Conservation (phyloP, 1,140 invertebrate species). For the Galendromus occidentalis region DNA sequence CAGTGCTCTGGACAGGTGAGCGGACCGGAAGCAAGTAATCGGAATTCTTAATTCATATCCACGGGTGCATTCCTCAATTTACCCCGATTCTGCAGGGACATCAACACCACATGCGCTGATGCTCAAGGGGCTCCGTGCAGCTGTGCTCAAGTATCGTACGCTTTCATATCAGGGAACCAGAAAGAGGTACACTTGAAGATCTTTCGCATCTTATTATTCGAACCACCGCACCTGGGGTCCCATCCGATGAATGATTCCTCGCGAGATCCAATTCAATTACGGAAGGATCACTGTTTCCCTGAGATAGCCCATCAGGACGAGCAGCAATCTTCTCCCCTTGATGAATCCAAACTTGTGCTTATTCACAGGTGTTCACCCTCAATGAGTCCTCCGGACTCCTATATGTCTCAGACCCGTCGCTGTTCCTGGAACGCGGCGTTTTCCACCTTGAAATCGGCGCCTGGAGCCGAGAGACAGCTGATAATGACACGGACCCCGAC, state of each 20-base stretch:
- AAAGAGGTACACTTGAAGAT: background rate
- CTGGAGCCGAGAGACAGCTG: background rate
- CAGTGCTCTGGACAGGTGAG: background rate
- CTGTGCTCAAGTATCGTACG: background rate
- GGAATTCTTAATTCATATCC: background rate
- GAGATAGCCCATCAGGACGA: too few species aligned
- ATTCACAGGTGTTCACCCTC: background rate
- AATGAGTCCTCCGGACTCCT: background rate
- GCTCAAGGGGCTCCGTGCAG: background rate
- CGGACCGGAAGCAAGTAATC: background rate
- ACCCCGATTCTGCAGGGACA: background rate
- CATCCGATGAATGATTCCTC: background rate
- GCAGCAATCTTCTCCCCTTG: too few species aligned
- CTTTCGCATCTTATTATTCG: background rate
- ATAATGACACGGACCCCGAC: background rate
- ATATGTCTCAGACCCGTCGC: background rate
- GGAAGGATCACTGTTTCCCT: background rate
- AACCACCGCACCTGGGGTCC: background rate
- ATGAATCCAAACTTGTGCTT: background rate
- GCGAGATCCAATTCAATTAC: background rate
- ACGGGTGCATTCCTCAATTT: background rate
- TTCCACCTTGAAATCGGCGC: conserved; percentile 4
- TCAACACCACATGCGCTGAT: background rate
- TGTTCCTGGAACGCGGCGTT: background rate
- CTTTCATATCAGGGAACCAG: background rate